phyloP scores from a whole-genome alignment of 2,113 vertebrate genomes.

The Lutjanus erythropterus region DNA sequence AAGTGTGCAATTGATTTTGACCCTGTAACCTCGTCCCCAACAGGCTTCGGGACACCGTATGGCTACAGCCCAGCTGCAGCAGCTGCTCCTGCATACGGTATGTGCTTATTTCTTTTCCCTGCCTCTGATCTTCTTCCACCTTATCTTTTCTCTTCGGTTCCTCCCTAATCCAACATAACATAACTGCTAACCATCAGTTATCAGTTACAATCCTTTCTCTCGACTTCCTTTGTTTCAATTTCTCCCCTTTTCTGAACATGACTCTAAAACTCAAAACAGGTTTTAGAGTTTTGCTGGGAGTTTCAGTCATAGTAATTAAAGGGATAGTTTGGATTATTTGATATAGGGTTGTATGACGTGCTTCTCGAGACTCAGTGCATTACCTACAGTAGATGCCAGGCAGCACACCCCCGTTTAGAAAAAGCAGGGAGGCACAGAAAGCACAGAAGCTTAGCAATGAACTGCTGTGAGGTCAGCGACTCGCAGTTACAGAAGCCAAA shows the following conservation, averaged over 20 bases:
- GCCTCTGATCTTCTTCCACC: slow-evolving; percentile 23
- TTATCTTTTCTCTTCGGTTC: slow-evolving; percentile 11
- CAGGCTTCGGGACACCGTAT: slow-evolving; percentile 96
- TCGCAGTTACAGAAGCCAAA: no score
- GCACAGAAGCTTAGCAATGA: no score
- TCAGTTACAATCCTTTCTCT: not conserved
- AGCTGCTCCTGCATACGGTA: slow-evolving; percentile 95
- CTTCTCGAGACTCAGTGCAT: no score
- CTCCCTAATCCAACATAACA: not conserved
- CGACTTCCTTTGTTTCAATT: not conserved
- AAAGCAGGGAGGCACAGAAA: no score
- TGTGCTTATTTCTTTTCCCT: slow-evolving; percentile 73
- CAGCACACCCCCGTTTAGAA: no score
- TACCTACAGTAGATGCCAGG: no score
- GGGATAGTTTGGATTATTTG: no score
- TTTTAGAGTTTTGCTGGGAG: slow-evolving; percentile 13
- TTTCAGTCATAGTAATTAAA: slow-evolving; percentile 8
- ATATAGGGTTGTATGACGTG: no score
- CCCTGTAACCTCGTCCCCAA: slow-evolving; percentile 59
- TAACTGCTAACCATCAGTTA: slow-evolving; percentile 10
- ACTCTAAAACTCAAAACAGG: slow-evolving; percentile 20
- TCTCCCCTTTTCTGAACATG: slow-evolving; percentile 5
- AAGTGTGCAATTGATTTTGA: slow-evolving; percentile 41
- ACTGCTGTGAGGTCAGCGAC: no score
- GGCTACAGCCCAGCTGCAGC: slow-evolving; percentile 96